Base-by-base conservation (phyloP, 2,113 vertebrate genomes). In the Leucoraja erinaceus region DNA sequence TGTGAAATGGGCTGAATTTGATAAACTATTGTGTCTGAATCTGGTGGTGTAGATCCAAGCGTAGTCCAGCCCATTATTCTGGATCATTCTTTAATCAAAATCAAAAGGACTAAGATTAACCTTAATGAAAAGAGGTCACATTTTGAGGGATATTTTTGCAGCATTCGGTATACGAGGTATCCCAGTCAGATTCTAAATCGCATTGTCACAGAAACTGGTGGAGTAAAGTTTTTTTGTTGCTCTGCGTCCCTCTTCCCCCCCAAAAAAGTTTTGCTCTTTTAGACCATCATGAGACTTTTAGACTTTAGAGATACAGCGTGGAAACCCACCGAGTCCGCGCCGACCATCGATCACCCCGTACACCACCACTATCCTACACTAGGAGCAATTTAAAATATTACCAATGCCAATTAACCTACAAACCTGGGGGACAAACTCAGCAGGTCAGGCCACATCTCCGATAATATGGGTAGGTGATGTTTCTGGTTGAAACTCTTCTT, bases 21-120 rank as follows among this genome's bases (percentile, higher is more conserved):
- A 83, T 81, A 25, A 83, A 83, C 79, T 83, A 54, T 83, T 83
- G 7, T 83, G 78, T 56, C 22, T 83, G 79, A 83, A 28, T 56
- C 7, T 83, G 79, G 18, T 83, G 47, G 79, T 83, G 54, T 83
- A 59, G 79, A 83, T 83, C 8, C 22, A 56, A 83, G 20, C 54
- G 0, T 56, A 83, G 79, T 56, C 20, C 79, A 56, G 47, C 70
- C 70, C 70, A 72, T 72, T 72, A 72, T 83, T 56, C 54, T 54
- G 22, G 79, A 28, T 56, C 79, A 59, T 83, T 83, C 79, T 81
- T 56, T 56, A 56, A 83, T 59, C 79, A 83, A 83, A 56, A 83
- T 83, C 22, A 56, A 83, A 54, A 56, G 79, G 56, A 11, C 54
- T 56, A 83, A 59, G 56, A 83, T 83, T 83, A 83, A 77, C 8